A percentile compares a stretch with the other conserved stretches of the same genome.
Evolutionary conservation across 2,797 vertebrate species (phyloP).

Genomic region (Buphagus erythrorhynchus): DNA sequence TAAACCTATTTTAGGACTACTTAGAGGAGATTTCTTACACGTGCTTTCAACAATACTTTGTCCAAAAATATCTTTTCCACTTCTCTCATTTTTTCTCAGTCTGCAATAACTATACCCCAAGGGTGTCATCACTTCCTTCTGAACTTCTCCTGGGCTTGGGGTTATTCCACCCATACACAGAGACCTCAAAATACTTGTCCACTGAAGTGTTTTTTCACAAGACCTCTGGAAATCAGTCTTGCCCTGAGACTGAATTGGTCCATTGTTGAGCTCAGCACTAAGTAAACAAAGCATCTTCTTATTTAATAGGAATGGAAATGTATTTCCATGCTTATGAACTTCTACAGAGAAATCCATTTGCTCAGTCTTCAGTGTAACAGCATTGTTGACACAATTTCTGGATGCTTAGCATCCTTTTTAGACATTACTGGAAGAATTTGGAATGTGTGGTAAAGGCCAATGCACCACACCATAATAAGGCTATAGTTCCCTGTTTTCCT

Average conservation of each 20-base stretch:
- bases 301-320: neutral
- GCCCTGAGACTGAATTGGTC: neutral
- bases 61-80: neutral
- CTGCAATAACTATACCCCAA: neutral
- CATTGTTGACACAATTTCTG: neutral
- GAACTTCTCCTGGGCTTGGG: neutral
- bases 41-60: neutral
- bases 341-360: neutral
- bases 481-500: neutral
- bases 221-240: neutral
- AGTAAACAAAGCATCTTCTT: neutral
- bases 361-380: neutral
- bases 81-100: neutral
- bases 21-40: neutral
- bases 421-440: neutral
- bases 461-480: neutral
- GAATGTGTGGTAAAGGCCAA: neutral
- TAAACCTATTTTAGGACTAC: neutral
- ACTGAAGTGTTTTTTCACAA: neutral
- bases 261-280: neutral
- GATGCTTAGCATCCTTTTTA: neutral
- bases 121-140: neutral
- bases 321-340: neutral
- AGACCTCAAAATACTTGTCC: neutral
- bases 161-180: neutral